Evolutionary conservation across 2,113 vertebrate species (phyloP).

Genomic region (Phocoena phocoena): DNA sequence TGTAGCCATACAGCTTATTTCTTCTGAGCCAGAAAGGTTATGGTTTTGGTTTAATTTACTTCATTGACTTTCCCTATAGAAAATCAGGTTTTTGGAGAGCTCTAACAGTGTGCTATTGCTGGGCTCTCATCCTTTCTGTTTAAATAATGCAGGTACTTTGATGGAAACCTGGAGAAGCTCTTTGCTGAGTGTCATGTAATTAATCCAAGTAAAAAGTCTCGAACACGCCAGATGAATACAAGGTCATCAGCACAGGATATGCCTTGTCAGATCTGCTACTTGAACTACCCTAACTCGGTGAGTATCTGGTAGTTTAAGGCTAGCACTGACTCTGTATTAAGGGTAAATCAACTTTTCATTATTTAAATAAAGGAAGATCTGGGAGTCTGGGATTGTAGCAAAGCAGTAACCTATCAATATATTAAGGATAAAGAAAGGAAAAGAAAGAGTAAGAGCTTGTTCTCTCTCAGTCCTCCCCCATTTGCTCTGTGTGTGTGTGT

Average conservation of each 20-base stretch:
- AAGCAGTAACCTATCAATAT: not conserved
- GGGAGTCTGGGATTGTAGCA: not conserved
- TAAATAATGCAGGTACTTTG: slow-evolving; percentile 93
- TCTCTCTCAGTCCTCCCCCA: not conserved
- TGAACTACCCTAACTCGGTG: slow-evolving; percentile 99
- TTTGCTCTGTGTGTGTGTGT: too few species aligned
- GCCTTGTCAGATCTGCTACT: slow-evolving; percentile 99
- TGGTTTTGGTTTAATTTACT: slow-evolving; percentile 48
- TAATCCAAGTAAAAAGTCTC: slow-evolving; percentile 99
- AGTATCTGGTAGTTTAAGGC: slow-evolving; percentile 82
- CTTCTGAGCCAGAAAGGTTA: slow-evolving; percentile 7
- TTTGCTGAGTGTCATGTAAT: slow-evolving; percentile 99
- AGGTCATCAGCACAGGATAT: slow-evolving; percentile 99
- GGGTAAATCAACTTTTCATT: slow-evolving; percentile 31
- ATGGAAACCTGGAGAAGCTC: slow-evolving; percentile 99
- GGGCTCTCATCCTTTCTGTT: slow-evolving; percentile 72
- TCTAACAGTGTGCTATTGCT: slow-evolving; percentile 66
- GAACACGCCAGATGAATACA: slow-evolving; percentile 97
- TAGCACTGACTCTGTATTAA: not conserved
- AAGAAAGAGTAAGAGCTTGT: not conserved
- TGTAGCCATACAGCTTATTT: not conserved
- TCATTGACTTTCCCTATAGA: slow-evolving; percentile 48
- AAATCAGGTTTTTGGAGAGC: slow-evolving; percentile 68
- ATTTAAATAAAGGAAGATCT: slow-evolving; percentile 40
- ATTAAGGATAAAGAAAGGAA: not conserved